Conservation (phyloP, 2,888 invertebrate genomes). For the Trachelus tabidus region DNA sequence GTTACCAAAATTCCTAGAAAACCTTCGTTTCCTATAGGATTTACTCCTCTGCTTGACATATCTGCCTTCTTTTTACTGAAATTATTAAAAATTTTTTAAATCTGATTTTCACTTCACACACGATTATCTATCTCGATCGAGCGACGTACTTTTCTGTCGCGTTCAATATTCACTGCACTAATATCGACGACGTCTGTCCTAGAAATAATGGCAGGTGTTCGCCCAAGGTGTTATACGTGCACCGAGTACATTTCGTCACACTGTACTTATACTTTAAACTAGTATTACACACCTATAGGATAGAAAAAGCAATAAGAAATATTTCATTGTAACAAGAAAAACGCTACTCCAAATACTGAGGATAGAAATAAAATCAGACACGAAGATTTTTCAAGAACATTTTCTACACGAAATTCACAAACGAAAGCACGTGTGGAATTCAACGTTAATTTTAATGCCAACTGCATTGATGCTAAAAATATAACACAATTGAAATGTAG, state of each 20-base stretch:
- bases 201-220: neutral
- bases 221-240: neutral
- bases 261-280: neutral
- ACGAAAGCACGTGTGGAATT: neutral
- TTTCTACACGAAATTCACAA: neutral
- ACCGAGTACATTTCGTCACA: neutral
- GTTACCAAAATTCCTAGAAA: slow-evolving; percentile 46
- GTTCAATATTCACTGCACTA: neutral
- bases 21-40: slow-evolving; percentile 41
- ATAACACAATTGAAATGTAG: neutral
- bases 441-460: neutral
- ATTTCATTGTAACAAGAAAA: neutral
- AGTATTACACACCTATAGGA: neutral
- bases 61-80: slow-evolving; percentile 12
- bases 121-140: neutral
- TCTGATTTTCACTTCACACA: neutral
- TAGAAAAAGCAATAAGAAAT: neutral
- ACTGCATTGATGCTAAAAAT: neutral
- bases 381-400: neutral
- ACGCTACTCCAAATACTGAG: neutral
- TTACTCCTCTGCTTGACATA: slow-evolving; percentile 62
- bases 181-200: neutral
- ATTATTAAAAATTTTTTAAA: neutral
- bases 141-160: neutral
- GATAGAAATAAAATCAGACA: neutral